phyloP scores from a whole-genome alignment of 2,888 invertebrate species.

The Drosophila ezoana region DNA sequence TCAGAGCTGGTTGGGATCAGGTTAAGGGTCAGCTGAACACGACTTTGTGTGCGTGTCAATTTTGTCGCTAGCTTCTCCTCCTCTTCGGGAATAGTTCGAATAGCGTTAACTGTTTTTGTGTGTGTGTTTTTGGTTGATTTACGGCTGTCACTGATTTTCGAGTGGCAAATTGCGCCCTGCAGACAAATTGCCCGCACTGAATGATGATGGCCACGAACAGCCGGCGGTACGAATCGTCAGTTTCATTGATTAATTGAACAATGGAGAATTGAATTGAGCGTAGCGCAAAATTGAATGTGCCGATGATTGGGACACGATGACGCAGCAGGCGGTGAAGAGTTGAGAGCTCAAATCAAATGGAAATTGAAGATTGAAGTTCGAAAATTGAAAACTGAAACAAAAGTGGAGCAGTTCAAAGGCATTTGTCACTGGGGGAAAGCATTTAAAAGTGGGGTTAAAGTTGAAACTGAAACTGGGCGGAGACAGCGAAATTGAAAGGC shows the following conservation, averaged over 20 bases:
- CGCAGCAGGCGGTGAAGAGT: constrained; percentile 57
- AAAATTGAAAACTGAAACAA: constrained; percentile 12
- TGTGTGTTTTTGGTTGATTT: constrained; percentile 39
- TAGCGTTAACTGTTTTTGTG: constrained; percentile 36
- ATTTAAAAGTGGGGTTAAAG: constrained; percentile 12
- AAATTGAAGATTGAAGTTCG: constrained; percentile 11
- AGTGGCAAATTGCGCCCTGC: constrained; percentile 53
- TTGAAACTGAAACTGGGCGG: background rate
- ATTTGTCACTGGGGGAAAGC: constrained; percentile 29
- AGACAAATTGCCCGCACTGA: constrained; percentile 52
- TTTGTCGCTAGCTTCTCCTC: constrained; percentile 22
- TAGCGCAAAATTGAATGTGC: constrained; percentile 44
- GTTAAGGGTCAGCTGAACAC: background rate
- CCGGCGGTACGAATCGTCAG: constrained; percentile 43
- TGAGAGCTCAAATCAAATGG: constrained; percentile 11
- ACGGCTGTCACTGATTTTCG: constrained; percentile 51
- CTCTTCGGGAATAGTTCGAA: constrained; percentile 9
- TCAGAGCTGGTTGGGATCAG: no score
- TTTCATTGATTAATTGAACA: constrained; percentile 61
- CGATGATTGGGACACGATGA: constrained; percentile 49
- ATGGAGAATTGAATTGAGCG: constrained; percentile 29
- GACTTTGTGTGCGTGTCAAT: constrained; percentile 3
- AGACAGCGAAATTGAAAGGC: background rate
- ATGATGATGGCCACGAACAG: constrained; percentile 36
- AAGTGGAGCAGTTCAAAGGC: constrained; percentile 6